Base-by-base conservation (phyloP, 2,113 vertebrate genomes). In the Upupa epops region DNA sequence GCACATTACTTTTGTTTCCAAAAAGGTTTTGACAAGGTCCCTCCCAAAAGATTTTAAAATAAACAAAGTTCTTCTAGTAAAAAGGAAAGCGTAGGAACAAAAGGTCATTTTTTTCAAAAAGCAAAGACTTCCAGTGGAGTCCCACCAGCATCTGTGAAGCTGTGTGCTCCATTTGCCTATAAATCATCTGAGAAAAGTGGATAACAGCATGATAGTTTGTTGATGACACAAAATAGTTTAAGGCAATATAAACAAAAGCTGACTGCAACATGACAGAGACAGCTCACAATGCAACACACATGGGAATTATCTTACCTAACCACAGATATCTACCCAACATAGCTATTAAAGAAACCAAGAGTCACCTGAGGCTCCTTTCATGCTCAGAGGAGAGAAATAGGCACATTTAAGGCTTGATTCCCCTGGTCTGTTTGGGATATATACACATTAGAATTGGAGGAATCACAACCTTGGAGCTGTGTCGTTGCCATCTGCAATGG, bases 281-380 rank as follows among this genome's bases (percentile, higher is more conserved):
- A 52, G 42, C 25, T 86, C 2, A 0, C 45, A 51, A 19, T 8
- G 42, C 1, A 3, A 65, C 26, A 56, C 24, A 72, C 3, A 0
- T 64, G 49, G 81, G 58, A 86, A 64, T 94, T 65, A 60, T 81
- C 65, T 81, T 49, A 72, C n/a, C 80, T 86, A 88, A 63, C 42
- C 24, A 40, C 1, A 3, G 80, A 13, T 42, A 29, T 34, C 40
- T 76, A 55, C 40, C 40, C 34, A 60, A 31, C 54, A 26, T 13
- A 56, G 49, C n/a, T 69, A 9, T 72, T 86, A 60, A 69, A 84
- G 77, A 95, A 88, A 71, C 29, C 12, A 17, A 65, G 68, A 71
- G 65, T 18, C 76, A 88, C 45, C 42, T 52, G 71, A 77, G 58
- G 45, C 26, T 86, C 52, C 21, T 93, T 92, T 83, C 6, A 0